Percentiles rank a stretch among this genome's conserved stretches.
Conservation (phyloP, 2,797 vertebrate species). For the Molossus molossus region DNA sequence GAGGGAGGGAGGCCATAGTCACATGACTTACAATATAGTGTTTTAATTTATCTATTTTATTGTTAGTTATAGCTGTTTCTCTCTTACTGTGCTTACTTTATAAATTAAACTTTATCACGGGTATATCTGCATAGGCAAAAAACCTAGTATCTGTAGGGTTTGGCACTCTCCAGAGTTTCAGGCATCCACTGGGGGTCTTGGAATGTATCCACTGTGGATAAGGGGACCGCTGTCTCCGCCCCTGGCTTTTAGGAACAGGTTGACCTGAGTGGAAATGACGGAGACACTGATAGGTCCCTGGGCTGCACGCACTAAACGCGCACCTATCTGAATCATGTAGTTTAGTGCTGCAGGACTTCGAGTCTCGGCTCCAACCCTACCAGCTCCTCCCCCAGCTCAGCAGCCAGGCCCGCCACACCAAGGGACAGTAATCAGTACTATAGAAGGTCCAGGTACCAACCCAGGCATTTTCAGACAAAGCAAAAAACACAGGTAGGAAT, state of each 20-base stretch:
- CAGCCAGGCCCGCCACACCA: constrained; percentile 7
- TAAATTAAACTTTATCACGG: background rate
- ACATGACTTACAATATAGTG: background rate
- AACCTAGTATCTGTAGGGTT: background rate
- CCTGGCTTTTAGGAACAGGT: background rate
- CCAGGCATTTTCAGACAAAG: background rate
- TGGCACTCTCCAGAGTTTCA: background rate
- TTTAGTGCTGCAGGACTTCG: background rate
- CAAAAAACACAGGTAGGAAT: background rate
- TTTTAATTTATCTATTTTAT: background rate
- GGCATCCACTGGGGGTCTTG: background rate
- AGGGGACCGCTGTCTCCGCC: background rate
- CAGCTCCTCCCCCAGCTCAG: background rate
- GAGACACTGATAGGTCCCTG: background rate
- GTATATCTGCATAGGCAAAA: background rate
- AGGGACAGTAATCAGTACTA: constrained; percentile 5
- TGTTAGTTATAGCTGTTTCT: background rate
- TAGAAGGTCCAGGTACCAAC: background rate
- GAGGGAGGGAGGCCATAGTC: background rate
- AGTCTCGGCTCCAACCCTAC: background rate
- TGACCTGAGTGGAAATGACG: constrained; percentile 11
- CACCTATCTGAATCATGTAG: background rate
- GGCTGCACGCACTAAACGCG: background rate
- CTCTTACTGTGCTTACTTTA: background rate
- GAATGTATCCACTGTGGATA: background rate